Percentiles rank a stretch among this genome's conserved stretches.
Evolutionary conservation across 2,888 invertebrate species (phyloP).

Genomic region (Galerucella pusilla): DNA sequence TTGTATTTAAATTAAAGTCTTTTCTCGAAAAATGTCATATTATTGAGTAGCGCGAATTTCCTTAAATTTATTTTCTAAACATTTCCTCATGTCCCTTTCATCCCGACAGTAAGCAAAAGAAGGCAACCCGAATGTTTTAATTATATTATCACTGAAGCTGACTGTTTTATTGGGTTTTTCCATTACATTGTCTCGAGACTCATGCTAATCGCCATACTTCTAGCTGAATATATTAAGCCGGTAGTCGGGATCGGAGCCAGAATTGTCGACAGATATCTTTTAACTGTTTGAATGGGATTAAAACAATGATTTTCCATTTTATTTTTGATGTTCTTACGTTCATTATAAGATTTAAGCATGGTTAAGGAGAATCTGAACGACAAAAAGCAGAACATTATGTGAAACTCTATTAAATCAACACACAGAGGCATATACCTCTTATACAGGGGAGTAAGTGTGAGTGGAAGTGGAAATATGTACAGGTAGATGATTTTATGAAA

Average conservation of each 20-base stretch:
- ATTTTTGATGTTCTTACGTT: conserved; percentile 24
- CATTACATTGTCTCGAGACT: conserved; percentile 36
- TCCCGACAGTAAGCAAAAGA: conserved; percentile 26
- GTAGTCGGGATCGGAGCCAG: conserved; percentile 20
- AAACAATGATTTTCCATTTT: conserved; percentile 32
- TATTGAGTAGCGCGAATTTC: conserved; percentile 23
- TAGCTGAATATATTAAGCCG: conserved; percentile 38
- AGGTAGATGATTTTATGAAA: too few relatives aligned
- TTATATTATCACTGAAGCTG: conserved; percentile 36
- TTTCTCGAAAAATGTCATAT: conserved; percentile 17
- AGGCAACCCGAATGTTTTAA: conserved; percentile 39
- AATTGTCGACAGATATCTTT: conserved; percentile 29
- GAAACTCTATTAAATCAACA: too few relatives aligned
- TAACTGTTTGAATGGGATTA: conserved; percentile 24
- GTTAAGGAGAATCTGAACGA: background rate
- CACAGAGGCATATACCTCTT: too few relatives aligned
- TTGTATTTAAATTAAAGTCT: background rate
- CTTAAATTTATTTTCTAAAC: conserved; percentile 28
- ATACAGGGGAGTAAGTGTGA: too few relatives aligned
- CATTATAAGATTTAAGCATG: conserved; percentile 9
- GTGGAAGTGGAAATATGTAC: too few relatives aligned
- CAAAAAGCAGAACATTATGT: too few relatives aligned
- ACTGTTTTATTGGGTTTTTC: conserved; percentile 44
- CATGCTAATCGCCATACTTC: conserved; percentile 42
- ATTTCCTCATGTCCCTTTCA: conserved; percentile 21